phyloP scores from a whole-genome alignment of 2,113 vertebrate genomes.

The Mirounga angustirostris region DNA sequence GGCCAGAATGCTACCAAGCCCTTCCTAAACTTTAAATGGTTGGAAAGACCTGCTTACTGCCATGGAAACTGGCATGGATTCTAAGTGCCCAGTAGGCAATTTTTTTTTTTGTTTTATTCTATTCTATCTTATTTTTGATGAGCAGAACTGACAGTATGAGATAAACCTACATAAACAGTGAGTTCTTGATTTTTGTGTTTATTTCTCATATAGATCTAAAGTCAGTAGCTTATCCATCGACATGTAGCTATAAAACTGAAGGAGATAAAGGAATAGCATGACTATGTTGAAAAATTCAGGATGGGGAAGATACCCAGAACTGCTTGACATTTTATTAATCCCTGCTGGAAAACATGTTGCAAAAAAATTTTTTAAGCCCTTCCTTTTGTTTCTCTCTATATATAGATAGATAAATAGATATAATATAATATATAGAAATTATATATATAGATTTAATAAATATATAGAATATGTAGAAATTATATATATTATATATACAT shows the following conservation, averaged over 20 bases:
- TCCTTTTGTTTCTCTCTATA: background rate
- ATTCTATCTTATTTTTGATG: slow-evolving; percentile 11
- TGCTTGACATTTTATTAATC: slow-evolving; percentile 27
- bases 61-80: background rate
- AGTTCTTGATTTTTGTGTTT: slow-evolving; percentile 17
- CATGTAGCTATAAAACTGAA: background rate
- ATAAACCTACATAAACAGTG: background rate
- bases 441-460: no score
- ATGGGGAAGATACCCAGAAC: background rate
- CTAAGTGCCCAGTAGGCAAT: background rate
- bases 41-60: slow-evolving; percentile 3
- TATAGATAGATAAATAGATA: no score
- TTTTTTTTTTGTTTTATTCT: slow-evolving; percentile 43
- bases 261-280: background rate
- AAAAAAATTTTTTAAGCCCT: background rate
- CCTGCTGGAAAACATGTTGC: background rate
- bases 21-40: slow-evolving; percentile 13
- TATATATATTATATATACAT: no score
- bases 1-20: background rate
- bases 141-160: background rate
- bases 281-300: slow-evolving; percentile 19
- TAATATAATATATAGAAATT: no score
- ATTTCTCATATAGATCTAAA: slow-evolving; percentile 43
- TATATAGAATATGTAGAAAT: no score
- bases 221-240: slow-evolving; percentile 14